Base-by-base conservation (phyloP, 2,888 invertebrate species). In the Epinotia brunnichana region DNA sequence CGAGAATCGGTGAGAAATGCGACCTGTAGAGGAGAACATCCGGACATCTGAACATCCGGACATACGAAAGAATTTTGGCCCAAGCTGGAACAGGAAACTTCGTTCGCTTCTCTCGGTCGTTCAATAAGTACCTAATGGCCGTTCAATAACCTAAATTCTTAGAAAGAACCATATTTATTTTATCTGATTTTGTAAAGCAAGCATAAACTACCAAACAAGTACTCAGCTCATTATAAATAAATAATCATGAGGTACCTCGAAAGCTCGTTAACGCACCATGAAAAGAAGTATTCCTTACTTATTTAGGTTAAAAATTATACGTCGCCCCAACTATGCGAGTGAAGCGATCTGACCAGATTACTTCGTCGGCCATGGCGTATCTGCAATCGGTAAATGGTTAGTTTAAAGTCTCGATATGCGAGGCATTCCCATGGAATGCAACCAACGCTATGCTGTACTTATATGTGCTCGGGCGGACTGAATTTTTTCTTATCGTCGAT, bases 311-410 rank as follows among this genome's bases (percentile, higher is more conserved):
- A 89, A 88, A 86, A 90, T 91, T 87, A 90, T 87, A 84, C 87
- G 87, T 89, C 86, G 86, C 85, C 86, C 86, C 82, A 87, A 85
- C 82, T 88, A 90, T 90, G 89, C 85, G 85, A 87, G 86, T 86
- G 87, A 90, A 86, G 90, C 90, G 88, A 90, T 88, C 90, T 87
- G 90, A 86, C 91, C 90, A 92, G 92, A 92, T 92, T 88, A 85
- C 88, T 89, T 83, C 83, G 84, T 84, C 85, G 93, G 86, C 93
- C 92, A 89, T 91, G 91, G 92, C 91, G 92, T 92, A 92, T 92
- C 92, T 92, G 90, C 88, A 90, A 93, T 92, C 92, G 87, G 91
- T 92, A 92, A 92, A 92, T 92, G 91, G 91, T 91, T 89, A 90
- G 90, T 91, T 89, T 88, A 90, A 73, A 90, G 90, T 87, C 91